phyloP scores from a whole-genome alignment of 2,113 vertebrate genomes.

The Psophia crepitans region DNA sequence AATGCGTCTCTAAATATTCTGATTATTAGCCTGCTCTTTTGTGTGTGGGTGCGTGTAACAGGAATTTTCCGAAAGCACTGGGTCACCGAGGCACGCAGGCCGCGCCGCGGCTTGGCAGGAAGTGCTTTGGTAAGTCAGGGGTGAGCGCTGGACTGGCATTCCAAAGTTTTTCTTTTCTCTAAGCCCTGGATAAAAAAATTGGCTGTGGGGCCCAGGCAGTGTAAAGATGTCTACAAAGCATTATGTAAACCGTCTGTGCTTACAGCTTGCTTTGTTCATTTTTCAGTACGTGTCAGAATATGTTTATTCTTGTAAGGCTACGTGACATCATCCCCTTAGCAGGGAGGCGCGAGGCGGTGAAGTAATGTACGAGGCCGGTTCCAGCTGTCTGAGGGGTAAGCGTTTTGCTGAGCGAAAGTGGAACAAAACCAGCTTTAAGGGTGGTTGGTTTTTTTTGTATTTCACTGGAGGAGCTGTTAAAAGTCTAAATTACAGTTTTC shows the following conservation, averaged over 20 bases:
- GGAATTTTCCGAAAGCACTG: not conserved
- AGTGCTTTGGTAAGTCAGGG: not conserved
- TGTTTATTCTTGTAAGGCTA: not conserved
- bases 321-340: conserved; percentile 14
- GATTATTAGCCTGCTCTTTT: not conserved
- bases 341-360: not conserved
- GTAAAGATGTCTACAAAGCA: not conserved
- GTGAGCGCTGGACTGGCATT: not conserved
- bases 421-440: conserved; percentile 20
- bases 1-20: not conserved
- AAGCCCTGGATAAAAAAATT: not conserved
- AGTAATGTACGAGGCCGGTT: not conserved
- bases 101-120: not conserved
- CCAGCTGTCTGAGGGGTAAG: not conserved
- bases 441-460: not conserved
- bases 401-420: not conserved
- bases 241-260: not conserved
- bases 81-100: not conserved
- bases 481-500: conserved; percentile 31
- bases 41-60: not conserved
- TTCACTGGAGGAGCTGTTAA: not conserved
- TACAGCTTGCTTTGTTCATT: not conserved
- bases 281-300: not conserved
- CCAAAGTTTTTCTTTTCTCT: not conserved
- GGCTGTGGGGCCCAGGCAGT: not conserved